Evolutionary conservation across 2,888 invertebrate species (phyloP), one percentile per base, ranked within the genome.

Genomic region (Synergus umbraculus): DNA sequence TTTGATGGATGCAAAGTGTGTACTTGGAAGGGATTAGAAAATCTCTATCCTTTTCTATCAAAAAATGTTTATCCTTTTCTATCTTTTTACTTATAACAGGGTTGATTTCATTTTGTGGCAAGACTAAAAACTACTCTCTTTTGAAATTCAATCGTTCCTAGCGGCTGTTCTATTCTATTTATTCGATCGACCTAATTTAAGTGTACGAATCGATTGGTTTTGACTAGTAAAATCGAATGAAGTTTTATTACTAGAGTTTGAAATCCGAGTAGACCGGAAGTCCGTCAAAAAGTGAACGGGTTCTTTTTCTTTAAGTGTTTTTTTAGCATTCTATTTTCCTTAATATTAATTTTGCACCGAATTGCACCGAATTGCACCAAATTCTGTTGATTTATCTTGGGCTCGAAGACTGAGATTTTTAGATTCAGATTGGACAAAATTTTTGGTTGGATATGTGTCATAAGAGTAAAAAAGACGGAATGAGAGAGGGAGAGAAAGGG

Each of bases 101-200:
- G 29, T 29, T 29, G 29, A 29, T 29, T 29, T 29, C 29, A 29
- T 29, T 29, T 29, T 29, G 29, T 29, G 3, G 29, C 29, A 49
- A 49, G n/a, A 15, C 15, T 15, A 13, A 65, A n/a, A 29, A 22
- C 29, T 41, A 9, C 15, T 13, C 15, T 41, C 41, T 22, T 5
- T 65, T 41, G 41, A 65, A 41, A 41, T 65, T 15, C 15, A 41
- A 65, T 41, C 15, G 15, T 41, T 65, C 12, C 37, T 37, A 18
- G 15, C n/a, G 29, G 37, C 41, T 41, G 22, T 13, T 3, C 29
- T 65, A 37, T 65, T 15, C 29, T 65, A 37, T 65, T 15, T 65
- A 29, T 65, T 29, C 15, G 65, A 65, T 65, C 65, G 65, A 65
- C 65, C 65, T 65, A n/a, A 65, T 65, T 65, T 41, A 65, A 65